Conservation (phyloP, 2,888 invertebrate species). For the Pachycephus smyrnensis region DNA sequence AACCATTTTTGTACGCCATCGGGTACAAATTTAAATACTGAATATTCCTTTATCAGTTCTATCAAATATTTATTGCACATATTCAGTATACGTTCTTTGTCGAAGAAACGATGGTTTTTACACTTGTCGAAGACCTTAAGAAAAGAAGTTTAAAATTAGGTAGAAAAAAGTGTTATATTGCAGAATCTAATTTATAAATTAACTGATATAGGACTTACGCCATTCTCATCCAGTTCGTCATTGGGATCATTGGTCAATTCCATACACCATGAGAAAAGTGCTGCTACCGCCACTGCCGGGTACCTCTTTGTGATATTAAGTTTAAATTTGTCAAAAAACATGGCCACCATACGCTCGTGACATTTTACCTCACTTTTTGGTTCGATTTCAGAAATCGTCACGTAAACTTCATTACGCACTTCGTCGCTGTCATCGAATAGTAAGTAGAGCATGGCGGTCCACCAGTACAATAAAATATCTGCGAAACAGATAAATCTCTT, state of each 20-base stretch:
- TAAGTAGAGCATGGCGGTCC: conserved; percentile 58
- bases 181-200: neutral
- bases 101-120: conserved; percentile 54
- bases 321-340: conserved; percentile 51
- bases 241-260: conserved; percentile 46
- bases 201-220: conserved; percentile 42
- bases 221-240: conserved; percentile 60
- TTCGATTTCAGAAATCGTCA: conserved; percentile 38
- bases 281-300: conserved; percentile 39
- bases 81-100: conserved; percentile 47
- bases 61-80: conserved; percentile 25
- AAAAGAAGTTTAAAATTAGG: conserved; percentile 13
- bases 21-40: conserved; percentile 32
- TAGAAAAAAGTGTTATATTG: conserved; percentile 1
- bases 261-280: conserved; percentile 58
- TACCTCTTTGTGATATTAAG: conserved; percentile 21
- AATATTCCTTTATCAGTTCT: conserved; percentile 12
- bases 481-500: neutral
- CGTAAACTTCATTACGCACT: conserved; percentile 45
- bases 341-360: conserved; percentile 29
- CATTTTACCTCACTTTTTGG: conserved; percentile 35
- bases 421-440: conserved; percentile 54
- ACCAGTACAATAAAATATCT: conserved; percentile 51
- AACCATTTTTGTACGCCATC: conserved; percentile 42
- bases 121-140: conserved; percentile 58